phyloP scores from a whole-genome alignment of 2,113 vertebrate genomes.

The Erythrocercus mccallii region DNA sequence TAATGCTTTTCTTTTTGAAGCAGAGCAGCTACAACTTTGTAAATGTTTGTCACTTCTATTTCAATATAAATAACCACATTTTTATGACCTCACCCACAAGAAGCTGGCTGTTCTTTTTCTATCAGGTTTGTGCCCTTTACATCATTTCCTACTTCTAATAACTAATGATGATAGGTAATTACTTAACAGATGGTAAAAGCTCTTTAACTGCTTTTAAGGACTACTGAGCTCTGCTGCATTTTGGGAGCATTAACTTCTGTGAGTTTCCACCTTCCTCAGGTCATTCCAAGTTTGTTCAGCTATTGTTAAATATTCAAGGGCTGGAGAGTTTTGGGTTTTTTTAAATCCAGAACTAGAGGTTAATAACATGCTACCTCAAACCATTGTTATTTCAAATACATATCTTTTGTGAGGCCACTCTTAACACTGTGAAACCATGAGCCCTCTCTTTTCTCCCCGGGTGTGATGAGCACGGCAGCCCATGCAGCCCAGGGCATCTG shows the following conservation, averaged over 20 bases:
- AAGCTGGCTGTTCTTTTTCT: conserved; percentile 17
- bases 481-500: background rate
- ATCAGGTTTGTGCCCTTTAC: conserved; percentile 10
- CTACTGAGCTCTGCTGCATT: conserved; percentile 20
- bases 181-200: conserved; percentile 57
- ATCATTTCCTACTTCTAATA: conserved; percentile 45
- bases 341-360: background rate
- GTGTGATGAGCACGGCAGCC: background rate
- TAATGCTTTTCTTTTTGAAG: background rate
- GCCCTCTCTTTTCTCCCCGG: background rate
- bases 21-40: background rate
- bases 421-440: background rate
- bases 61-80: conserved; percentile 1
- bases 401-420: background rate
- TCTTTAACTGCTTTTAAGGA: conserved; percentile 42
- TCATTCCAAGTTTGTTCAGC: conserved; percentile 15
- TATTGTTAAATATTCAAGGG: background rate
- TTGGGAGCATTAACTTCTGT: conserved; percentile 28
- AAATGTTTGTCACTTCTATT: conserved; percentile 40
- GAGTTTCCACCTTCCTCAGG: conserved; percentile 30
- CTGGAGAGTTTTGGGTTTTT: background rate
- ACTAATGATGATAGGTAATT: conserved; percentile 50
- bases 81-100: conserved; percentile 27
- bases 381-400: background rate
- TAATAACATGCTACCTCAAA: background rate